Base-by-base conservation (phyloP, 2,888 invertebrate genomes). In the Acleris holmiana region DNA sequence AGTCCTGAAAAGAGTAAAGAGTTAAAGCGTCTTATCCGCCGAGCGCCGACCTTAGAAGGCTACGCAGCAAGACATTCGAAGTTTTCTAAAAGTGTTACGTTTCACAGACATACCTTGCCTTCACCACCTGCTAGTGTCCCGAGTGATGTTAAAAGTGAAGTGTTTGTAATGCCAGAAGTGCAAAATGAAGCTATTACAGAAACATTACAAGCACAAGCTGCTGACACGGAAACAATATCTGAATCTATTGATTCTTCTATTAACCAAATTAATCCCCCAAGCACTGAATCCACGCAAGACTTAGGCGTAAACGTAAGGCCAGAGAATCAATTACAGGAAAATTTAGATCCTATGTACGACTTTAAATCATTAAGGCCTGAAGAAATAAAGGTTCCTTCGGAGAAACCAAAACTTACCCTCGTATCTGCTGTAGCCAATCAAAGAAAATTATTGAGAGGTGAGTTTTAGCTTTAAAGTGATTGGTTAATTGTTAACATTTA, bases 31-130 rank as follows among this genome's bases (percentile, higher is more conserved):
- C 88, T 97, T 68, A 95, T 96, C 89, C 21, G 55, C 40, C 93
- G 95, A 78, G 97, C 97, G 29, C 97, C 96, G 68, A 97, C 97
- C 67, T 92, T 97, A 74, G 97, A 97, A 93, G 97, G 97, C 67
- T 98, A 97, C 88, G 97, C 97, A 66, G 97, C 97, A 58, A 93
- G 97, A 79, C 97, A 97, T 89, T 96, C 96, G 70, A 97, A 97
- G 86, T 95, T 97, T 83, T 94, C 96, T 58, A 98, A 97, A 93
- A 97, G 97, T 87, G 97, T 97, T 70, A 97, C 97, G 68, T 97
- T 97, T 91, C 96, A 97, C 88, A 93, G 96, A 68, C 96, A 97
- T 83, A 97, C 97, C 61, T 93, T 97, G 80, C 96, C 96, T 73
- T 97, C 97, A 76, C 97, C 97, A 68, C 96, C 97, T 68, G 81